Conservation (phyloP, 2,113 vertebrate species). For the Poecilia latipinna region DNA sequence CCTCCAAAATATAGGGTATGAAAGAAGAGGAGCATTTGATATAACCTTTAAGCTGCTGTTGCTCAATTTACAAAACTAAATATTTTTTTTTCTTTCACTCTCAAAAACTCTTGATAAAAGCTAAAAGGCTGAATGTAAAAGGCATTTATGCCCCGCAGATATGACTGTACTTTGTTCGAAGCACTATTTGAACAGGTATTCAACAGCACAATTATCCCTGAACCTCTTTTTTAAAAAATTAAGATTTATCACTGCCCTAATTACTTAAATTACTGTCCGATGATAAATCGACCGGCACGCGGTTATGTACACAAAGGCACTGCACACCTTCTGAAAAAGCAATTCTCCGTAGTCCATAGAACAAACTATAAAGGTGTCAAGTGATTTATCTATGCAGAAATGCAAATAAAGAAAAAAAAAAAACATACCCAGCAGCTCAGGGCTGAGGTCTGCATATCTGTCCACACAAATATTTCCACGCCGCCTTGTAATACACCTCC, state of each 20-base stretch:
- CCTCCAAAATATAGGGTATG: conserved; percentile 57
- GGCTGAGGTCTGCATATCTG: conserved; percentile 57
- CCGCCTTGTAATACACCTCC: conserved; percentile 48
- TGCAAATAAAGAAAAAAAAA: conserved; percentile 63
- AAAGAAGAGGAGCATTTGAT: conserved; percentile 39
- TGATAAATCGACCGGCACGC: conserved; percentile 62
- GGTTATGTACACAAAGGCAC: conserved; percentile 65
- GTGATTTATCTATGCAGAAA: conserved; percentile 73
- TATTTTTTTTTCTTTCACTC: conserved; percentile 1
- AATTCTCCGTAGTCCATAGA: conserved; percentile 68
- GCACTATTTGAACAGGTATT: conserved; percentile 47
- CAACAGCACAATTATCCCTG: conserved; percentile 51
- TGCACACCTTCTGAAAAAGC: conserved; percentile 64
- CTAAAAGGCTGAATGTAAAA: conserved; percentile 34
- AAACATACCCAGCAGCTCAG: conserved; percentile 46
- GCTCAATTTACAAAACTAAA: conserved; percentile 16
- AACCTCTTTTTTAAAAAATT: conserved; percentile 34
- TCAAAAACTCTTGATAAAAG: conserved; percentile 22
- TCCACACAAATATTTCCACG: conserved; percentile 43
- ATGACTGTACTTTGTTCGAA: conserved; percentile 30
- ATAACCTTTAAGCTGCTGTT: conserved; percentile 19
- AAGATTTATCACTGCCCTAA: conserved; percentile 72
- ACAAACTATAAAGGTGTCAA: conserved; percentile 66
- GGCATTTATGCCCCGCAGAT: neutral
- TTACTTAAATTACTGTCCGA: conserved; percentile 65